Evolutionary conservation across 1,140 invertebrate genomes (phyloP).

Genomic region (Zaprionus davidi): DNA sequence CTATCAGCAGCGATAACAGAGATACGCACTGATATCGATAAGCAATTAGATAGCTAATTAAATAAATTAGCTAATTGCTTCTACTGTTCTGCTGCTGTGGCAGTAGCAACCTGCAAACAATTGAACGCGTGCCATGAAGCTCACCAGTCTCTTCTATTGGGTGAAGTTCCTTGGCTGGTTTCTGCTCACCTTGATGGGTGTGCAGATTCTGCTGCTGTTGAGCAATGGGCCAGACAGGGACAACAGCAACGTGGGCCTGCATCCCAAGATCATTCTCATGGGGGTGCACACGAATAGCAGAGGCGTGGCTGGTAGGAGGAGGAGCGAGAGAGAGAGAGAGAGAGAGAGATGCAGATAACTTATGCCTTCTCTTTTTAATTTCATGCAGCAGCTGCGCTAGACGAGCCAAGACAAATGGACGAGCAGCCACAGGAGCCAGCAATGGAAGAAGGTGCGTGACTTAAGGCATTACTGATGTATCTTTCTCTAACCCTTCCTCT

Average conservation of each 20-base stretch:
- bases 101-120: background rate
- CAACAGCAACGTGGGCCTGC: too few relatives aligned
- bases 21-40: background rate
- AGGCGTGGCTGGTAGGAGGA: background rate
- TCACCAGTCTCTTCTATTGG: slow-evolving; percentile 12
- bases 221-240: background rate
- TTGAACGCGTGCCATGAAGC: slow-evolving; percentile 17
- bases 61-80: background rate
- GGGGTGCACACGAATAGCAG: background rate
- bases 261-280: background rate
- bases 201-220: slow-evolving; percentile 1
- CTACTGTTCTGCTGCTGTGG: background rate
- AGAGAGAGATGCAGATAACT: background rate
- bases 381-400: background rate
- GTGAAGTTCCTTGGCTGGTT: slow-evolving; percentile 31
- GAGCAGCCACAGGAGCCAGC: too few relatives aligned
- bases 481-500: background rate
- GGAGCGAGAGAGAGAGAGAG: too few relatives aligned
- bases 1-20: background rate
- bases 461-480: too few relatives aligned
- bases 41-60: background rate
- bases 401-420: too few relatives aligned
- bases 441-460: too few relatives aligned
- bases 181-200: background rate
- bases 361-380: background rate